Conservation (phyloP, 2,113 vertebrate genomes). For the Rhea pennata region DNA sequence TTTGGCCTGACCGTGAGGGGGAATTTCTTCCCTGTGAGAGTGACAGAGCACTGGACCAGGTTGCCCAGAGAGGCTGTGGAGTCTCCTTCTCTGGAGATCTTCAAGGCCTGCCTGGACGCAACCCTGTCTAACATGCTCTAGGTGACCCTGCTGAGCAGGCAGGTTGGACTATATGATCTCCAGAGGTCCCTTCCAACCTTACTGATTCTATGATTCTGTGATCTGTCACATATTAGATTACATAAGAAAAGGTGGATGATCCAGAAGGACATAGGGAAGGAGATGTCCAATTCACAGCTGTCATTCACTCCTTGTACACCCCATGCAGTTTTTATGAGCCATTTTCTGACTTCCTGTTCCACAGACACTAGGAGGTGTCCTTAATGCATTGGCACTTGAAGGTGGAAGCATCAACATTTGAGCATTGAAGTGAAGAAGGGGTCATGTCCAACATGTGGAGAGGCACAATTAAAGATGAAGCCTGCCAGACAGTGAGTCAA, state of each 20-base stretch:
- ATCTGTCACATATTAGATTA: not conserved
- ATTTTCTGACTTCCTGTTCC: not conserved
- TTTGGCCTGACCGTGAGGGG: too few species aligned
- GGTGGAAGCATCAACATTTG: not conserved
- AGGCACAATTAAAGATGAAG: not conserved
- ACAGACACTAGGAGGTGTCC: constrained; percentile 49
- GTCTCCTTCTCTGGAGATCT: too few species aligned
- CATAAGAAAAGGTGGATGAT: not conserved
- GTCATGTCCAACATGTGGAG: not conserved
- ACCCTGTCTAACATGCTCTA: too few species aligned
- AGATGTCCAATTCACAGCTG: not conserved
- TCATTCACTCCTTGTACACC: not conserved
- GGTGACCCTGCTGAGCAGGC: too few species aligned
- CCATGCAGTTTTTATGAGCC: not conserved
- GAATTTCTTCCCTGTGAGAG: too few species aligned
- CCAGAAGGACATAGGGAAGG: not conserved
- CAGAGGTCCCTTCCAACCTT: too few species aligned
- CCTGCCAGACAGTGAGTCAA: not conserved
- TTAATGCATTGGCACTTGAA: not conserved
- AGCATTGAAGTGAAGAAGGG: not conserved
- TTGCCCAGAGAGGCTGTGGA: too few species aligned
- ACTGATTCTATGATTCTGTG: too few species aligned
- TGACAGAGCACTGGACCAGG: too few species aligned
- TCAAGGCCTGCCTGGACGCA: too few species aligned
- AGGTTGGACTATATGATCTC: too few species aligned